Evolutionary conservation across 2,888 invertebrate species (phyloP).

Genomic region (Lasioglossum vierecki): DNA sequence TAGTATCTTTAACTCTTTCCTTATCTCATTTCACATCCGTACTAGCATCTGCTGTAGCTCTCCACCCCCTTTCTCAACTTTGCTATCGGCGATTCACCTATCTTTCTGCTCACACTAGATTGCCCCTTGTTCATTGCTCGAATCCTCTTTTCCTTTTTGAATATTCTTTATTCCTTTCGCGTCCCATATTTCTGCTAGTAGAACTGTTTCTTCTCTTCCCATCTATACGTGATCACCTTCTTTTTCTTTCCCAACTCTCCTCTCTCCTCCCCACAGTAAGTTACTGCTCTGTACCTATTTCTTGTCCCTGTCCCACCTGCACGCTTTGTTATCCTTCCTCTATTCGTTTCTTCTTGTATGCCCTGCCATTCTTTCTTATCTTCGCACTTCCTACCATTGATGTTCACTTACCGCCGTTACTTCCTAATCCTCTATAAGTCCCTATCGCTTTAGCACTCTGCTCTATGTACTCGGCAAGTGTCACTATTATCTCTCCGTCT

Average conservation of each 20-base stretch:
- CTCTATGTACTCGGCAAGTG: background rate
- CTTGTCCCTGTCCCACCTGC: background rate
- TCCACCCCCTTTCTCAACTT: background rate
- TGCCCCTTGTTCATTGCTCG: background rate
- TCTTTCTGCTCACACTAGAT: background rate
- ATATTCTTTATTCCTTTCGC: background rate
- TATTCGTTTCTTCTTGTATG: background rate
- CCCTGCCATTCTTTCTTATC: background rate
- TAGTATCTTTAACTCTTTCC: background rate
- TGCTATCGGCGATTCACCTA: background rate
- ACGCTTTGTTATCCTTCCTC: background rate
- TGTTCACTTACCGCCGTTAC: background rate
- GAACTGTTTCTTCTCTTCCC: background rate
- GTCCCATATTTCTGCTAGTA: background rate
- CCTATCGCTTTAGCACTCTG: background rate
- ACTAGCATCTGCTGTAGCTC: slow-evolving; percentile 1
- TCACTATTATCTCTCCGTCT: background rate
- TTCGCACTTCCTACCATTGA: background rate
- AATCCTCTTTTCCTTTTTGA: background rate
- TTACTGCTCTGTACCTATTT: background rate
- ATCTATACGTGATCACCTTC: background rate
- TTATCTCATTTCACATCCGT: background rate
- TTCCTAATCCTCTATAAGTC: background rate
- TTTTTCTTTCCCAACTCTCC: background rate
- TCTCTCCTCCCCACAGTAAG: background rate